Percentiles rank a stretch among this genome's conserved stretches.
phyloP scores from a whole-genome alignment of 2,113 vertebrate genomes.

The Jacana jacana region DNA sequence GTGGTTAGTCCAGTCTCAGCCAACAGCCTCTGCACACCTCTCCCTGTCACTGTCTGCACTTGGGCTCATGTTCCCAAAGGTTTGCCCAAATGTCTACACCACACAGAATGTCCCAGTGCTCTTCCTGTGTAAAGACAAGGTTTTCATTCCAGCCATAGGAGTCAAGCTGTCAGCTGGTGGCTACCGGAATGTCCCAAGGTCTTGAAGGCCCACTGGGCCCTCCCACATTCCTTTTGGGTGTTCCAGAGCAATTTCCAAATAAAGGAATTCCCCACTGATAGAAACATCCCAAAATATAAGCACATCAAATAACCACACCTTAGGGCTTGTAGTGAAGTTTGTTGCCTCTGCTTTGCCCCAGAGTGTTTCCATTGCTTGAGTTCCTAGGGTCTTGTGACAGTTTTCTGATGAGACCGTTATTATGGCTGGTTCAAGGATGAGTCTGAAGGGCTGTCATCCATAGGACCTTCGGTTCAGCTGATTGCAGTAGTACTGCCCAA shows the following conservation, averaged over 20 bases:
- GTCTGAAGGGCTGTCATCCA: neutral
- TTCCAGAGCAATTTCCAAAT: neutral
- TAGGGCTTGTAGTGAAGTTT: neutral
- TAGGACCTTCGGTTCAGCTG: neutral
- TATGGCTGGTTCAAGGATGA: neutral
- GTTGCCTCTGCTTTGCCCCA: neutral
- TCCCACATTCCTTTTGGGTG: neutral
- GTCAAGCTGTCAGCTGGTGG: neutral
- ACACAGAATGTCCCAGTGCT: neutral
- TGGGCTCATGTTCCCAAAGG: rapidly evolving
- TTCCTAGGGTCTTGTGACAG: neutral
- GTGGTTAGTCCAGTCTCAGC: neutral
- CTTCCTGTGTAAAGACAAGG: neutral
- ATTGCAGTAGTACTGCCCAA: neutral
- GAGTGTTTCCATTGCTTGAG: neutral
- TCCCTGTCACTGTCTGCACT: rapidly evolving
- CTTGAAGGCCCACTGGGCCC: neutral
- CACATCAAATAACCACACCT: neutral
- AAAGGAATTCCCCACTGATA: neutral
- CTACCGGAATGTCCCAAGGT: neutral
- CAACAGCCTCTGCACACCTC: neutral
- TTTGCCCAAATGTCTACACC: neutral
- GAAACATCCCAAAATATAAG: neutral
- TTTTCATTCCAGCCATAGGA: neutral
- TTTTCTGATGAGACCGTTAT: neutral